phyloP scores from a whole-genome alignment of 2,113 vertebrate genomes.

The Pelecanoides urinatrix region DNA sequence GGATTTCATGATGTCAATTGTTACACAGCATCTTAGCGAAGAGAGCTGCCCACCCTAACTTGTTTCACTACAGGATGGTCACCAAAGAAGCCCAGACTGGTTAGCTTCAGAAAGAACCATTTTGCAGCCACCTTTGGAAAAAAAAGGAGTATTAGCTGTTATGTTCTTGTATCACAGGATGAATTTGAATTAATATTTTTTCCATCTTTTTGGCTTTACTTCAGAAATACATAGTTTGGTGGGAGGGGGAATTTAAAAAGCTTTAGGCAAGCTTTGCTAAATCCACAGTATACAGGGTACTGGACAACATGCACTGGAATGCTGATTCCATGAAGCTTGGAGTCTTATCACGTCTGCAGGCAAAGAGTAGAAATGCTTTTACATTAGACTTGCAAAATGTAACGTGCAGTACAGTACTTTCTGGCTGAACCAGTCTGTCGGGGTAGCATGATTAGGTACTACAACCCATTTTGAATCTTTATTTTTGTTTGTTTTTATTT shows the following conservation, averaged over 20 bases:
- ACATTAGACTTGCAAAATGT: conserved; percentile 58
- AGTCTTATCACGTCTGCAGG: conserved; percentile 34
- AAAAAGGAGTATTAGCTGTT: background rate
- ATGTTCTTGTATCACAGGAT: background rate
- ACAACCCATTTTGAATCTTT: background rate
- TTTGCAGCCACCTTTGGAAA: background rate
- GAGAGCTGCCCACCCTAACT: background rate
- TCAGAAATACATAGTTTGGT: conserved; percentile 31
- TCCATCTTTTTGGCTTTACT: conserved; percentile 23
- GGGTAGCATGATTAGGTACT: background rate
- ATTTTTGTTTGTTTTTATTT: background rate
- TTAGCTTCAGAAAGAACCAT: background rate
- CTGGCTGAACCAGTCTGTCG: background rate
- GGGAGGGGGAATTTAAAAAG: conserved; percentile 11
- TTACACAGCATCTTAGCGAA: background rate
- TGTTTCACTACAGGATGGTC: background rate
- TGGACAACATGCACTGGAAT: conserved; percentile 25
- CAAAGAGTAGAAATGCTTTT: conserved; percentile 13
- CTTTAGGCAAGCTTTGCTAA: conserved; percentile 53
- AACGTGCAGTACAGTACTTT: background rate
- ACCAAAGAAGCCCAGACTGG: background rate
- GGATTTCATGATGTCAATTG: background rate
- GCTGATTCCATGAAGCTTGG: background rate
- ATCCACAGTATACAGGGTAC: background rate
- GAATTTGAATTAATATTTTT: conserved; percentile 21